Evolutionary conservation across 2,113 vertebrate species (phyloP).

Genomic region (Narcine bancroftii): DNA sequence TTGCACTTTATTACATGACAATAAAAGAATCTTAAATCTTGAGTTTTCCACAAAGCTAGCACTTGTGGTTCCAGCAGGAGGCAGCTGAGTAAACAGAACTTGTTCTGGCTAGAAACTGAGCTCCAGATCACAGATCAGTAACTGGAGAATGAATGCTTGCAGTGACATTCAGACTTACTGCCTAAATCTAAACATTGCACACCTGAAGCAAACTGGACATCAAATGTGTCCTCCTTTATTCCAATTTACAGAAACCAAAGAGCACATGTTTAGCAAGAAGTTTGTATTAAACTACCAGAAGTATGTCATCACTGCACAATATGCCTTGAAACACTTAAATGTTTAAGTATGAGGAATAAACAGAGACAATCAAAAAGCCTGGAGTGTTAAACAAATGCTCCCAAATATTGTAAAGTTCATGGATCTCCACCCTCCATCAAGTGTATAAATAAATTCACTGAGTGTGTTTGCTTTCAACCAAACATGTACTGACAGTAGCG

Average conservation of each 20-base stretch:
- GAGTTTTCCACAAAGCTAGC: not conserved
- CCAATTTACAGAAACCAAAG: not conserved
- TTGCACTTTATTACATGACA: too few species aligned
- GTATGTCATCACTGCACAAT: not conserved
- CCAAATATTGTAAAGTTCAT: not conserved
- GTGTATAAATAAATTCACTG: not conserved
- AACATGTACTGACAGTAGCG: not conserved
- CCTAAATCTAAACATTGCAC: not conserved
- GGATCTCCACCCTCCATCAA: not conserved
- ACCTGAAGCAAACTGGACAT: not conserved
- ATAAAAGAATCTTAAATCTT: too few species aligned
- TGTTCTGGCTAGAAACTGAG: not conserved
- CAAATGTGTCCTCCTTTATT: not conserved
- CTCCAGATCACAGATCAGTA: not conserved
- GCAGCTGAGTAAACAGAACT: not conserved
- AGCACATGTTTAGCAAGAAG: not conserved
- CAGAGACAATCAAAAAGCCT: not conserved
- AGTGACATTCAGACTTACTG: not conserved
- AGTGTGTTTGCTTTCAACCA: not conserved
- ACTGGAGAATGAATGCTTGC: not conserved
- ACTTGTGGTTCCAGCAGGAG: not conserved
- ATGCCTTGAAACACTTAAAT: not conserved
- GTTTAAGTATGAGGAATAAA: not conserved
- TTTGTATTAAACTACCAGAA: not conserved
- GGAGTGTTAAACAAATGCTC: not conserved